These are phyloP conservation scores for Hypothenemus hampei DNA, from an alignment of 1,140 invertebrate species.

Conservation along the genomic window DNA sequence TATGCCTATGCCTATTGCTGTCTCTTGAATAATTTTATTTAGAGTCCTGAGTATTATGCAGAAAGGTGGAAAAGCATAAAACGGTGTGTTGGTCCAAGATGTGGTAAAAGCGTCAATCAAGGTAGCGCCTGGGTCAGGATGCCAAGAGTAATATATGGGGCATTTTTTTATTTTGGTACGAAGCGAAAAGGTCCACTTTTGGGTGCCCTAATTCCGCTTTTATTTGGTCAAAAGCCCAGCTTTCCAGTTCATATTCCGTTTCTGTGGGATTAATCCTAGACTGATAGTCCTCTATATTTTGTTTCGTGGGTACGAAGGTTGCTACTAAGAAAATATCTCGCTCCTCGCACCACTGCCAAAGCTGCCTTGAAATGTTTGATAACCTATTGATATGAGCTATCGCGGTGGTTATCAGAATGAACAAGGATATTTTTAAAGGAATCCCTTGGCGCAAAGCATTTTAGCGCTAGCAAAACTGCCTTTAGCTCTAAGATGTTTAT, in stretches of 20 bases:
- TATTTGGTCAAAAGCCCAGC: slow-evolving; percentile 1
- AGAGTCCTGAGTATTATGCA: slow-evolving; percentile 26
- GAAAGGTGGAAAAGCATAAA: slow-evolving; percentile 39
- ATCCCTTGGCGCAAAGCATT: slow-evolving; percentile 7
- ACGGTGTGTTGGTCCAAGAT: slow-evolving; percentile 22
- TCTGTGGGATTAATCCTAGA: slow-evolving; percentile 27
- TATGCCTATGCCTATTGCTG: slow-evolving; percentile 31
- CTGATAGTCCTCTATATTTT: slow-evolving; percentile 25
- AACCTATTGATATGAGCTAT: slow-evolving; percentile 35
- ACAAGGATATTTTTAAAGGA: slow-evolving; percentile 3
- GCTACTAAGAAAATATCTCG: slow-evolving; percentile 31
- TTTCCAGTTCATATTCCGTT: slow-evolving; percentile 18
- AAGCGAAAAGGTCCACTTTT: slow-evolving; percentile 33
- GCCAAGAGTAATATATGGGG: slow-evolving; percentile 28
- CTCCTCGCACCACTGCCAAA: slow-evolving; percentile 32
- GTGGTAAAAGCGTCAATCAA: slow-evolving; percentile 31
- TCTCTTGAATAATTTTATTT: slow-evolving; percentile 35
- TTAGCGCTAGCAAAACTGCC: no score
- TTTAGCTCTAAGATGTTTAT: no score
- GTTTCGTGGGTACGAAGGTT: slow-evolving; percentile 28
- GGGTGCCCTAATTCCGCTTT: slow-evolving; percentile 11
- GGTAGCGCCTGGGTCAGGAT: slow-evolving; percentile 21
- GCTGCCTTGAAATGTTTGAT: slow-evolving; percentile 27
- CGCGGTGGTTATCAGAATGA: slow-evolving; percentile 4
- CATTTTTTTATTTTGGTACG: slow-evolving; percentile 34